Evolutionary conservation across 2,888 invertebrate genomes (phyloP).

Genomic region (Plutella xylostella): DNA sequence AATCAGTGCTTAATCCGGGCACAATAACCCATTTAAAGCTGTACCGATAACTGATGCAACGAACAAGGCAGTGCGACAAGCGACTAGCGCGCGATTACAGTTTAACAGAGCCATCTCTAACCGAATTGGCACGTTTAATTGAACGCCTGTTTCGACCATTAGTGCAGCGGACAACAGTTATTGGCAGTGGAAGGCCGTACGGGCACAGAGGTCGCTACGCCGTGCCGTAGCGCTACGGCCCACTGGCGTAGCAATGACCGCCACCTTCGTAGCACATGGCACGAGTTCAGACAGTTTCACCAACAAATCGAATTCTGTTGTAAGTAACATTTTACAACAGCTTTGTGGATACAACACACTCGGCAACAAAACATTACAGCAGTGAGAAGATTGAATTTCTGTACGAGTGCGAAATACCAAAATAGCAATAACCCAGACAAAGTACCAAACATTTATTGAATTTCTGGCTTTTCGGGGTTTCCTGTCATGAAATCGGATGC

Average conservation of each 20-base stretch:
- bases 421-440: too few relatives aligned
- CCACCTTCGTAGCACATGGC: too few relatives aligned
- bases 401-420: too few relatives aligned
- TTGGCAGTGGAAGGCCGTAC: constrained; percentile 33
- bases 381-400: too few relatives aligned
- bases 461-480: not conserved
- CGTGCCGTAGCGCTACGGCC: constrained; percentile 22
- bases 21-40: constrained; percentile 4
- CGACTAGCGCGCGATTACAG: constrained; percentile 28
- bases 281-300: too few relatives aligned
- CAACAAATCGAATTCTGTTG: too few relatives aligned
- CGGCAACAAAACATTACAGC: too few relatives aligned
- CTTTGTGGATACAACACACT: too few relatives aligned
- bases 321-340: too few relatives aligned
- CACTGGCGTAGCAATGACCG: constrained; percentile 5
- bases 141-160: constrained; percentile 56
- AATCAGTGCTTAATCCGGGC: not conserved
- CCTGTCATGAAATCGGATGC: not conserved
- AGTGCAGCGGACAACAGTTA: constrained; percentile 49
- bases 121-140: constrained; percentile 57
- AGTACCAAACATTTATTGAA: not conserved
- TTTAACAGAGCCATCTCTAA: constrained; percentile 38
- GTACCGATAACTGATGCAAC: constrained; percentile 16
- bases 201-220: not conserved
- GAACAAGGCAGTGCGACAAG: constrained; percentile 22